A percentile compares a stretch with the other conserved stretches of the same genome.
phyloP scores from a whole-genome alignment of 2,797 vertebrate genomes.

The Syndactyla subalaris region DNA sequence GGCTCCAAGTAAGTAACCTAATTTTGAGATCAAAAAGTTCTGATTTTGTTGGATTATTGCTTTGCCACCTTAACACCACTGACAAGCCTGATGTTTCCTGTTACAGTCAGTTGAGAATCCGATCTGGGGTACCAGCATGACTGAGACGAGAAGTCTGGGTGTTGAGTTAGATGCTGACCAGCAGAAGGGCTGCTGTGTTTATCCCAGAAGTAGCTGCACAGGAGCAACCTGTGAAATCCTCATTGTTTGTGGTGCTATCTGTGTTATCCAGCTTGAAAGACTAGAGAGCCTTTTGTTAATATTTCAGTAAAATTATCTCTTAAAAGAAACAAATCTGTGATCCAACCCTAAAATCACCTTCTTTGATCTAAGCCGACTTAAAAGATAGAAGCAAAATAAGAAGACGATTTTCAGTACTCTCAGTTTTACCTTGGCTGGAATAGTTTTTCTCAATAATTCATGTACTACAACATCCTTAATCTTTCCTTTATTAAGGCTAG shows the following conservation, averaged over 20 bases:
- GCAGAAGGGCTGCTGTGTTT: background rate
- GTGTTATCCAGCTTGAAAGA: background rate
- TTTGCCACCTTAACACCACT: background rate
- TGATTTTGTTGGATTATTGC: background rate
- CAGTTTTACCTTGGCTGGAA: background rate
- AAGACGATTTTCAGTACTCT: background rate
- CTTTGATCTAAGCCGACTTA: slow-evolving; percentile 12
- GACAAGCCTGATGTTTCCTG: background rate
- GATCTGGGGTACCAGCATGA: background rate
- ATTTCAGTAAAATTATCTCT: background rate
- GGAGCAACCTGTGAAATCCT: background rate
- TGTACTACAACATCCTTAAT: background rate
- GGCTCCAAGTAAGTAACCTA: background rate
- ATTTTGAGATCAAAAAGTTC: background rate
- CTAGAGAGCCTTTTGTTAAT: background rate
- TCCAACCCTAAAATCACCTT: slow-evolving; percentile 10
- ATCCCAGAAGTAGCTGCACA: background rate
- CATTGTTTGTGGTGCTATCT: background rate
- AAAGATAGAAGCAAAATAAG: background rate
- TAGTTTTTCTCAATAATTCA: slow-evolving; percentile 6
- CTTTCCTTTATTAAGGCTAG: slow-evolving; percentile 28
- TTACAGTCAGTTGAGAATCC: background rate
- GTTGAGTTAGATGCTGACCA: background rate
- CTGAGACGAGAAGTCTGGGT: background rate
- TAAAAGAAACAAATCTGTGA: slow-evolving; percentile 13